Base-by-base conservation (phyloP, 2,113 vertebrate species). In the Manacus vitellinus region DNA sequence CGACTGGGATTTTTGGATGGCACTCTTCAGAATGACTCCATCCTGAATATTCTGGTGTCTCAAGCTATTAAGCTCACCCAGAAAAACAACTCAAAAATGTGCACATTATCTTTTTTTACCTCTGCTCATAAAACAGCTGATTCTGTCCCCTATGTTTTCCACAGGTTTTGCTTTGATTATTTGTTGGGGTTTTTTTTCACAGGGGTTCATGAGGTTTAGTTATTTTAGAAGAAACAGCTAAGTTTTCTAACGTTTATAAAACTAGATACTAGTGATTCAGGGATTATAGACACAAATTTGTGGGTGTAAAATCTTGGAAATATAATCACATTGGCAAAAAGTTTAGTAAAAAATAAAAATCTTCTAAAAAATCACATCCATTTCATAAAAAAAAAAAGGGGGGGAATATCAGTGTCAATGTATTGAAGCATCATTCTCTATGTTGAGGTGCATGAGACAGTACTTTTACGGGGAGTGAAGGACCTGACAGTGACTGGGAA, bases 1-100 rank as follows among this genome's bases (percentile, higher is more conserved):
- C 1, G 2, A 75, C 65, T 85, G 79, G 52, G 58, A 89, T 78
- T 97, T 95, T 91, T 92, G 76, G 87, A 92, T 73, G 46, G 19
- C 0, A 2, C 49, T 78, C 37, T 73, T 70, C 7, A 4, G 47
- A 88, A 80, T 10, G 1, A 86, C 14, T 88, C 52, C 61, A 63
- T 56, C 43, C 67, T 59, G 88, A 83, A 37, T 3, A 4, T 58
- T 84, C 35, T 87, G 56, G 31, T 83, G 61, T 89, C 47, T 78
- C 62, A 63, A 85, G 22, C 12, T 84, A 89, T 14, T 76, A 84
- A 86, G 28, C 2, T 92, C 6, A 81, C 39, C 43, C 65, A 92
- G 62, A 89, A 88, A 35, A 87, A 89, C 22, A 89, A 59, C 58
- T 85, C 4, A 76, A 58, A 93, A 77, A 33, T 13, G 12, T 59